phyloP scores from a whole-genome alignment of 2,888 invertebrate genomes.

The Lysandra coridon region DNA sequence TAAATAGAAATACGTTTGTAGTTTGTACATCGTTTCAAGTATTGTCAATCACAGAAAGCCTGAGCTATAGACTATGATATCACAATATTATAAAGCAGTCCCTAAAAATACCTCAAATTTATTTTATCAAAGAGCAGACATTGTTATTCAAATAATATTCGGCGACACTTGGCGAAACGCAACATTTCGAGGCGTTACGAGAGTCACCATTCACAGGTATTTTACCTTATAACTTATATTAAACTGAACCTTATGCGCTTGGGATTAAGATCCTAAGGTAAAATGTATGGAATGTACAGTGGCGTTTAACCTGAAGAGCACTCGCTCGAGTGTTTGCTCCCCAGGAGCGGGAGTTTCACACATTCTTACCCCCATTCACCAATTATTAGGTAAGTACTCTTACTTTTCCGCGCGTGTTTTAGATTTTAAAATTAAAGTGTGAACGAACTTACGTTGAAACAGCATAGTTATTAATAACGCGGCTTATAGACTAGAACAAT shows the following conservation, averaged over 20 bases:
- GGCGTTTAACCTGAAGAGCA: slow-evolving; percentile 53
- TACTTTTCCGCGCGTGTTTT: neutral
- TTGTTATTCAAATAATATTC: neutral
- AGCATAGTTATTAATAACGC: too few species aligned
- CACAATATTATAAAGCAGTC: neutral
- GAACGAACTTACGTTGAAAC: neutral
- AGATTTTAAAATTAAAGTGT: neutral
- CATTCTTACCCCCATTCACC: neutral
- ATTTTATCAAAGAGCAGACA: neutral
- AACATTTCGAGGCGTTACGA: slow-evolving; percentile 50
- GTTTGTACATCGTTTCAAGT: too few species aligned
- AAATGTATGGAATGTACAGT: slow-evolving; percentile 31
- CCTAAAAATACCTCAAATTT: neutral
- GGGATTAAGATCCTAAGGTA: neutral
- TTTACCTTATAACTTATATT: neutral
- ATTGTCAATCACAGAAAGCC: too few species aligned
- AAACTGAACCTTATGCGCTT: neutral
- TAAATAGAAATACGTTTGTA: too few species aligned
- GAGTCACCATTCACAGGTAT: slow-evolving; percentile 37
- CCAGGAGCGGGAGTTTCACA: slow-evolving; percentile 25
- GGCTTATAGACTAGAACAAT: too few species aligned
- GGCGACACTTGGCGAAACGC: slow-evolving; percentile 40
- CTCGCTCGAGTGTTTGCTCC: slow-evolving; percentile 54
- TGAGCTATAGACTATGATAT: too few species aligned
- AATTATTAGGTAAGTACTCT: neutral